Evolutionary conservation across 2,888 invertebrate species (phyloP), one percentile per base, ranked within the genome.

Genomic region (Rhodophaea formosa): DNA sequence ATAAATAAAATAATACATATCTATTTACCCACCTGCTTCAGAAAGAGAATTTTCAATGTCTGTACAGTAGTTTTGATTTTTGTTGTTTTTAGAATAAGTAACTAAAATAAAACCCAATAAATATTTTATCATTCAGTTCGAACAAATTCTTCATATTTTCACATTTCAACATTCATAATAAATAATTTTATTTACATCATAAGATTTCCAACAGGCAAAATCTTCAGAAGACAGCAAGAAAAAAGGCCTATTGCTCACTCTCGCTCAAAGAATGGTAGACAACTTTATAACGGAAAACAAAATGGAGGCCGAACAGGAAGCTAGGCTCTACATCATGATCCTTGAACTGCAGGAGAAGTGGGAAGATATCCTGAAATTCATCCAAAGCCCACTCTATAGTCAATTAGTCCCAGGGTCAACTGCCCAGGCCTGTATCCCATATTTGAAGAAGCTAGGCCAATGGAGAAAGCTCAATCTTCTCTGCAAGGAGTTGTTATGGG

Each of bases 181-280:
- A n/a, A 32, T 32, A 10, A 12, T 14, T 49, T 10, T n/a, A 49
- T 29, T 51, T 51, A 39, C 16, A 17, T 44, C 45, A 54, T 54
- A 46, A 52, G 8, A 46, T 47, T 55, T 62, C 46, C 39, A 32
- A 54, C 71, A 91, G 91, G 91, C 89, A 1, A 90, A 90, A 78
- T 70, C 80, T 57, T 77, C 85, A 10, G 87, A 88, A 7, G 93
- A 94, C 68, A 80, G 83, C 7, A 88, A 92, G 1, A 95, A 94
- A 75, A 89, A 86, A 64, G 93, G 93, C 62, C 93, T 99, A 65
- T 94, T 96, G 29, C 92, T 98, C 32, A 94, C 96, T 1, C 90
- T 99, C 61, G 99, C 99, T 7, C 97, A 98, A 82, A 93, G 97
- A 80, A 98, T 99, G 99, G 95, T 98, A 30, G 94, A 95, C 69